A percentile compares a stretch with the other conserved stretches of the same genome.
phyloP scores from a whole-genome alignment of 2,113 vertebrate genomes.

The Engystomops pustulosus region DNA sequence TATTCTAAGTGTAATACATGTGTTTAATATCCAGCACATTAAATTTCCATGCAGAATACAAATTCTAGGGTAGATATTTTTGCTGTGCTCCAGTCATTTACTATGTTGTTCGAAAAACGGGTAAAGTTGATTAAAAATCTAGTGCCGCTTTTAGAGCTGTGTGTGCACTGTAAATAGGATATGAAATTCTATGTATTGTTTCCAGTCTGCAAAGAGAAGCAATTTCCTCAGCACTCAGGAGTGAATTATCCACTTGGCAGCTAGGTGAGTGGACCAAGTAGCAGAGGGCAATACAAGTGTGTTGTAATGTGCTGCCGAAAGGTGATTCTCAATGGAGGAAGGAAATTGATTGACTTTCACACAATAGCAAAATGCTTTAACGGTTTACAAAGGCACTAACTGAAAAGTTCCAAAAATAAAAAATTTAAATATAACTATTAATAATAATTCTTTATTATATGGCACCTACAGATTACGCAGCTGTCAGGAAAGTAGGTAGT shows the following conservation, averaged over 20 bases:
- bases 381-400: too few relatives aligned
- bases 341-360: too few relatives aligned
- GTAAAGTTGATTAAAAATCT: background rate
- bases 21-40: too few relatives aligned
- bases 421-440: too few relatives aligned
- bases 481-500: too few relatives aligned
- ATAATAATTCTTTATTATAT: too few relatives aligned
- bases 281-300: background rate
- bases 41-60: too few relatives aligned
- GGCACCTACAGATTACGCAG: too few relatives aligned
- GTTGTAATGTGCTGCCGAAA: background rate
- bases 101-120: background rate
- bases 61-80: background rate
- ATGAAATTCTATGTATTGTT: background rate
- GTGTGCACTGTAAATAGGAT: background rate
- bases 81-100: background rate
- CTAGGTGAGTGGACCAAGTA: background rate
- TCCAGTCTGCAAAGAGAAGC: background rate
- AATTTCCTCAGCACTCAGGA: background rate
- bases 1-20: too few relatives aligned
- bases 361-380: too few relatives aligned
- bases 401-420: too few relatives aligned
- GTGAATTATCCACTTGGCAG: conserved; percentile 8
- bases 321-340: background rate
- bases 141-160: background rate